A percentile compares a stretch with the other conserved stretches of the same genome.
Conservation (phyloP, 2,888 invertebrate genomes). For the Colostygia pectinataria region DNA sequence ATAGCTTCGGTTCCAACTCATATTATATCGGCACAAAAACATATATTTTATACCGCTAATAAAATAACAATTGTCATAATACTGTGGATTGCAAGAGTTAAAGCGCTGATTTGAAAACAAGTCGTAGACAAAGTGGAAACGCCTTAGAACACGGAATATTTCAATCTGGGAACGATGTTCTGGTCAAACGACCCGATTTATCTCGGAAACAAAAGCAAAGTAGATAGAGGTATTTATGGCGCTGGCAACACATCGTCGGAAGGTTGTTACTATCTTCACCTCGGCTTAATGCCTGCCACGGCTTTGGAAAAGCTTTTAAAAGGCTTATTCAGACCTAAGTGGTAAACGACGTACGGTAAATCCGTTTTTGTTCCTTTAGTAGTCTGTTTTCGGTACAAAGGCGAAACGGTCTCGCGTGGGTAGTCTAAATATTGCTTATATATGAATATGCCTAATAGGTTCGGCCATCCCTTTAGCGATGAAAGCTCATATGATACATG, state of each 20-base stretch:
- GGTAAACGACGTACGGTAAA: too few species aligned
- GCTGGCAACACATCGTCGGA: slow-evolving; percentile 60
- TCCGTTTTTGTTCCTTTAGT: too few species aligned
- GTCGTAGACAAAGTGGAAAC: slow-evolving; percentile 54
- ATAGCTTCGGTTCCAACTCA: too few species aligned
- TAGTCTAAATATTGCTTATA: too few species aligned
- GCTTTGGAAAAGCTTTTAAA: slow-evolving; percentile 73
- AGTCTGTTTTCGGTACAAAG: too few species aligned
- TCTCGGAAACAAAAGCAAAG: slow-evolving; percentile 71
- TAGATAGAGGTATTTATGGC: slow-evolving; percentile 73
- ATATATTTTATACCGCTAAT: too few species aligned
- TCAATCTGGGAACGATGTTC: slow-evolving; percentile 60
- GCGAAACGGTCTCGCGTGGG: too few species aligned
- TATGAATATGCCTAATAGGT: too few species aligned
- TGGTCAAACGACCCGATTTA: slow-evolving; percentile 69
- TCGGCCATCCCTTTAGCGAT: too few species aligned
- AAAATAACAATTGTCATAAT: too few species aligned
- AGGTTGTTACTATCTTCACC: slow-evolving; percentile 68
- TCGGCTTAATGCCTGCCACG: slow-evolving; percentile 64
- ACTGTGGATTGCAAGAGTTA: slow-evolving; percentile 24
- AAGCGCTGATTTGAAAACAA: slow-evolving; percentile 34
- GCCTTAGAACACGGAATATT: slow-evolving; percentile 51
- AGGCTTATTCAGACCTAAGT: slow-evolving; percentile 64
- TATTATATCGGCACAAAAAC: too few species aligned
- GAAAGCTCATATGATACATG: slow-evolving; percentile 51